Percentiles rank a stretch among this genome's conserved stretches.
phyloP scores from a whole-genome alignment of 1,140 invertebrate genomes.

The Neuroterus valhalla region DNA sequence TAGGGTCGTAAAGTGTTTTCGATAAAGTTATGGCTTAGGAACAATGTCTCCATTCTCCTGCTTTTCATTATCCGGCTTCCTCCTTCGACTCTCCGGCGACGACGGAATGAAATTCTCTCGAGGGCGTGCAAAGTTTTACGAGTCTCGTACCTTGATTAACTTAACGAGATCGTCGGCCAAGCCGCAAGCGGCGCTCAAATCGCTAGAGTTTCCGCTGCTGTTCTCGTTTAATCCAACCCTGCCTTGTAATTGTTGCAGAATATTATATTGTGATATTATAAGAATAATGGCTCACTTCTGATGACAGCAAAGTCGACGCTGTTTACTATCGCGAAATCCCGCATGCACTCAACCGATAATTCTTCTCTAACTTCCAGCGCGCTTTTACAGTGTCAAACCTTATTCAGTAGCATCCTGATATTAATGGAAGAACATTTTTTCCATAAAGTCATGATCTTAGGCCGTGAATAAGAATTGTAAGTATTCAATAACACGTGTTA shows the following conservation, averaged over 20 bases:
- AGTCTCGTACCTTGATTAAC: slow-evolving; percentile 29
- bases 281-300: slow-evolving; percentile 11
- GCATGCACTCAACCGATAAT: not conserved
- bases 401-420: not conserved
- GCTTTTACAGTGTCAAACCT: not conserved
- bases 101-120: slow-evolving; percentile 28
- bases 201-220: not conserved
- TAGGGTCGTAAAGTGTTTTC: slow-evolving; percentile 25
- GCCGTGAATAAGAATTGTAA: too few species aligned
- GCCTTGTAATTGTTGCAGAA: slow-evolving; percentile 25
- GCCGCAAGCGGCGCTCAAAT: slow-evolving; percentile 13
- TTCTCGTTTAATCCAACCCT: slow-evolving; percentile 26
- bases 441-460: too few species aligned
- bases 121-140: slow-evolving; percentile 27
- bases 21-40: slow-evolving; percentile 27
- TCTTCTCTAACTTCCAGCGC: not conserved
- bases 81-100: slow-evolving; percentile 23
- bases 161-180: slow-evolving; percentile 28
- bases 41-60: slow-evolving; percentile 29
- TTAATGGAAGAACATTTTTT: not conserved
- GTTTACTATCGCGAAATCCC: not conserved
- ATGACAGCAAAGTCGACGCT: not conserved
- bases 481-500: too few species aligned
- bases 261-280: slow-evolving; percentile 27
- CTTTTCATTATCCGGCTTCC: slow-evolving; percentile 29